A percentile compares a stretch with the other conserved stretches of the same genome.
Evolutionary conservation across 1,140 invertebrate genomes (phyloP).

Genomic region (Drosophila willistoni): DNA sequence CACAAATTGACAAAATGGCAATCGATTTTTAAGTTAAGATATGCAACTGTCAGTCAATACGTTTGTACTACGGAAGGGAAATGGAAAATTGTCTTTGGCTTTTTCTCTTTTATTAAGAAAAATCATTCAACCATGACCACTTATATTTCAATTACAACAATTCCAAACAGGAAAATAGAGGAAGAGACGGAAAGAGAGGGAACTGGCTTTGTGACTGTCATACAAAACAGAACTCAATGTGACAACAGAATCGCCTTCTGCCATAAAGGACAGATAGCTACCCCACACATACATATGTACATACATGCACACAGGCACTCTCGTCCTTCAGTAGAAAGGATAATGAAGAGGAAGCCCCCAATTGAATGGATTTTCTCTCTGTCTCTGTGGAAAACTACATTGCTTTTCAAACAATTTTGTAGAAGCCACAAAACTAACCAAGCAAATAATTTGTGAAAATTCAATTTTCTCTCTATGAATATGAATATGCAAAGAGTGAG

Average conservation of each 20-base stretch:
- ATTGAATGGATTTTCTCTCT: conserved; percentile 2
- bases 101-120: conserved; percentile 4
- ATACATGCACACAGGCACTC: neutral
- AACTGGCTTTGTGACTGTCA: neutral
- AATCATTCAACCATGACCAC: conserved; percentile 11
- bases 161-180: conserved; percentile 2
- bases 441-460: conserved; percentile 78
- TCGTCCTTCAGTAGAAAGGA: conserved; percentile 28
- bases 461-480: conserved; percentile 68
- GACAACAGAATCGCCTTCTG: neutral
- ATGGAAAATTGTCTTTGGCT: neutral
- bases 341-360: conserved; percentile 71
- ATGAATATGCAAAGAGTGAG: conserved; percentile 56
- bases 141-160: conserved; percentile 20
- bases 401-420: conserved; percentile 65
- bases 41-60: conserved; percentile 12
- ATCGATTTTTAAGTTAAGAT: conserved; percentile 54
- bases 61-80: neutral
- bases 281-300: neutral
- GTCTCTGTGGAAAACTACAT: neutral
- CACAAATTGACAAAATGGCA: conserved; percentile 54
- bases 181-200: too few species aligned
- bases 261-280: neutral
- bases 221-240: conserved; percentile 11
- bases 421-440: conserved; percentile 79